Conservation (phyloP, 2,113 vertebrate genomes). For the Peromyscus maniculatus region DNA sequence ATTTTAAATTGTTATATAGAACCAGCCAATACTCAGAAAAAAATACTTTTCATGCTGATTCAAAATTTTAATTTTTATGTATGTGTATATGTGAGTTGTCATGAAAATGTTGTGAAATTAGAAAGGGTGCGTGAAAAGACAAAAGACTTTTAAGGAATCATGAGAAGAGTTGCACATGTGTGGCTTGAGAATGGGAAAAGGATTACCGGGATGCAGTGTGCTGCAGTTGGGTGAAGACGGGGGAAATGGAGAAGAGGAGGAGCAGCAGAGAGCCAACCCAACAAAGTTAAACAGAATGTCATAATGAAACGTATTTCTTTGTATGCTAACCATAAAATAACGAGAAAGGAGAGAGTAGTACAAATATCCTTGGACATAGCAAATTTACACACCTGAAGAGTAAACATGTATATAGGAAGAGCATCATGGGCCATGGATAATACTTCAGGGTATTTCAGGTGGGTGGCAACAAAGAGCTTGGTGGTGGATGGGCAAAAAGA, state of each 20-base stretch:
- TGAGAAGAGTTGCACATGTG: background rate
- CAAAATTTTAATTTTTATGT: no score
- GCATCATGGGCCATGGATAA: background rate
- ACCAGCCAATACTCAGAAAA: no score
- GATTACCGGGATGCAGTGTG: background rate
- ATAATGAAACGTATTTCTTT: background rate
- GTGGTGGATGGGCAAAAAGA: background rate
- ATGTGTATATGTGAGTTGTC: no score
- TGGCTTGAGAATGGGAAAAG: background rate
- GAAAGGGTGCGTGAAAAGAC: no score
- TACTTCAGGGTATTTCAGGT: background rate
- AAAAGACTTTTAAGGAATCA: background rate
- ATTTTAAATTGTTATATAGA: no score
- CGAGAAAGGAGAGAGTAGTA: background rate
- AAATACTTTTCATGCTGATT: no score
- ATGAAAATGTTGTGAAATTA: no score
- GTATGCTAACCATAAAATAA: background rate
- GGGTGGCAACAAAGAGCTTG: background rate
- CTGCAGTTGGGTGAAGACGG: background rate
- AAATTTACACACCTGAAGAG: background rate
- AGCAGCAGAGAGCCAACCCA: background rate
- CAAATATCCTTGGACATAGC: background rate
- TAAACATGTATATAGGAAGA: background rate
- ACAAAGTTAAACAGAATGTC: background rate
- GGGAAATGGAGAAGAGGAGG: background rate